Base-by-base conservation (phyloP, 1,140 invertebrate species). In the Drosophila kikkawai region DNA sequence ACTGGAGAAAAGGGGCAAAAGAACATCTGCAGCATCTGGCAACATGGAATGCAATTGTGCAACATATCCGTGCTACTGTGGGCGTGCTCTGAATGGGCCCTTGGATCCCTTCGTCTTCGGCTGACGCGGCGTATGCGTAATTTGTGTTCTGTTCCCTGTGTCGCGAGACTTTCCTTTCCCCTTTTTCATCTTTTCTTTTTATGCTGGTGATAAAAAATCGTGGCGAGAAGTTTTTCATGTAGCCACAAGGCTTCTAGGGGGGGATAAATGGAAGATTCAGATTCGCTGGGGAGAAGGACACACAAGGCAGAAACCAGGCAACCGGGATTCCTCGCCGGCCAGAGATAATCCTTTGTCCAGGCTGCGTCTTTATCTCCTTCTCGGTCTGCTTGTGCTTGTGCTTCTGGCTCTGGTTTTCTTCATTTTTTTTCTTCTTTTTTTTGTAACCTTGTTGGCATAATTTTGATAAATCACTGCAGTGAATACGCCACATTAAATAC, bases 11-110 rank as follows among this genome's bases (percentile, higher is more conserved):
- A 11, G 39, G 29, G 39, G 32, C 19, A 29, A 39, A 67, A 67
- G 34, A 55, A 70, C 64, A 70, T 68, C 47, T 68, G 60, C 58
- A 63, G 66, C 75, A 78, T 75, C 76, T 83, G 83, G 66, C 77
- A 80, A 78, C 84, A 90, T 81, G 78, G 65, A 83, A 87, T 68
- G 85, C 85, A 88, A 87, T 87, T 90, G 87, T 87, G 84, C 84
- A 90, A 79, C 85, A 81, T 82, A 59, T 88, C 77, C 66, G 44
- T 53, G 63, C 7, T 37, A 22, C 36, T 55, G 74, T 74, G 48
- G 22, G 55, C 45, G 45, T 70, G 66, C 41, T 63, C 37, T 69
- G 68, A 61, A 67, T 68, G 70, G n/a, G 36, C 19, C 19, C 53
- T n/a, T 22, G 51, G 17, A 8, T 6, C 34, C 51, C 50, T 80